Percentiles rank a stretch among this genome's conserved stretches.
Conservation (phyloP, 2,888 invertebrate genomes). For the Dexiosoma caninum region DNA sequence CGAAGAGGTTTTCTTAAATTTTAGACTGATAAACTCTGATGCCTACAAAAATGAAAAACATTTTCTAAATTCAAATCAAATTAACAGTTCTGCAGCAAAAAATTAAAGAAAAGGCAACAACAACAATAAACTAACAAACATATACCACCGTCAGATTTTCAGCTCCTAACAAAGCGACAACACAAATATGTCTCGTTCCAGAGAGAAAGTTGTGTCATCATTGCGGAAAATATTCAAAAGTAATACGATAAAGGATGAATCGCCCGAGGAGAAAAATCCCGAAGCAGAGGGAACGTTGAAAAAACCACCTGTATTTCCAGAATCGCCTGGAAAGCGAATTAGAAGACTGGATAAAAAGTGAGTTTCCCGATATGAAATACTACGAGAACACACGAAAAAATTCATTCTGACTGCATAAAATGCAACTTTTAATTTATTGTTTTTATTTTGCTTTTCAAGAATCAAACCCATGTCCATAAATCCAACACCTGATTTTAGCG, state of each 20-base stretch:
- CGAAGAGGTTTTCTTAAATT: not conserved
- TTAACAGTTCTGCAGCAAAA: slow-evolving; percentile 2
- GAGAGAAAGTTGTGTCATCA: slow-evolving; percentile 89
- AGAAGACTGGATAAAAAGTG: slow-evolving; percentile 73
- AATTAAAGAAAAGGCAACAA: not conserved
- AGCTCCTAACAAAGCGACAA: not conserved
- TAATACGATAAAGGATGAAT: slow-evolving; percentile 71
- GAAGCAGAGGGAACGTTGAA: slow-evolving; percentile 66
- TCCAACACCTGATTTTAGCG: slow-evolving; percentile 80
- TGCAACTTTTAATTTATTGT: not conserved
- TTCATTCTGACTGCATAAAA: too few species aligned
- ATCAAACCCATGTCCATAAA: slow-evolving; percentile 56
- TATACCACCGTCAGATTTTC: slow-evolving; percentile 41
- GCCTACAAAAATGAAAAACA: not conserved
- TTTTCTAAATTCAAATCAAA: slow-evolving; percentile 6
- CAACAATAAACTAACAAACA: slow-evolving; percentile 14
- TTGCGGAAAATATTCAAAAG: slow-evolving; percentile 88
- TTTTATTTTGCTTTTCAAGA: too few species aligned
- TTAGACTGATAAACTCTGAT: slow-evolving; percentile 42
- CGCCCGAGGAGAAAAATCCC: slow-evolving; percentile 78
- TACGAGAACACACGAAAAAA: too few species aligned
- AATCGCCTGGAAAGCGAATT: slow-evolving; percentile 72
- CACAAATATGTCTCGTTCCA: slow-evolving; percentile 81
- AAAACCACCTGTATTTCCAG: slow-evolving; percentile 78
- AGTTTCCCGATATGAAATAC: too few species aligned